phyloP scores from a whole-genome alignment of 2,113 vertebrate genomes.

The Neogobius melanostomus region DNA sequence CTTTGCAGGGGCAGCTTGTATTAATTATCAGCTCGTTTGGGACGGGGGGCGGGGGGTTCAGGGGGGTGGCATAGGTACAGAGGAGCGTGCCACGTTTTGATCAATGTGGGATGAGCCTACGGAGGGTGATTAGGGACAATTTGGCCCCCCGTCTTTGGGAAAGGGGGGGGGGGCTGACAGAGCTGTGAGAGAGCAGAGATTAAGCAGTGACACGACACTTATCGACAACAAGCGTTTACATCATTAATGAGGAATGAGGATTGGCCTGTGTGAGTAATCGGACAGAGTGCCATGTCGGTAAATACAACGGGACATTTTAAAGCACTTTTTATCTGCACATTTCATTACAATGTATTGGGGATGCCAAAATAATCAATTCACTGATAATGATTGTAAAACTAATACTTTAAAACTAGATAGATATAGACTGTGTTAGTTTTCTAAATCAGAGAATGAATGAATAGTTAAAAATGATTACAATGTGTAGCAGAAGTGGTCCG shows the following conservation, averaged over 20 bases:
- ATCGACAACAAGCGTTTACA: conserved; percentile 10
- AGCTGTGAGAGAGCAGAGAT: background rate
- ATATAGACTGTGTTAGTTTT: too few species aligned
- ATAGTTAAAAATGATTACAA: too few species aligned
- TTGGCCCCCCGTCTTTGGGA: conserved; percentile 19
- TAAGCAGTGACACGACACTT: conserved; percentile 1
- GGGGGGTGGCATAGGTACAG: background rate
- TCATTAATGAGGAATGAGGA: background rate
- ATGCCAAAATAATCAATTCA: too few species aligned
- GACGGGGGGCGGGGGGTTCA: background rate
- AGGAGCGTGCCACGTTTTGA: conserved; percentile 45
- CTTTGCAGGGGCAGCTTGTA: conserved; percentile 76
- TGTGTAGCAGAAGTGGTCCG: too few species aligned
- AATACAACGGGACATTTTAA: too few species aligned
- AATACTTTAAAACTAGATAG: too few species aligned
- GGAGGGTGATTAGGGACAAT: conserved; percentile 58
- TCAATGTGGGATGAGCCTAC: conserved; percentile 57
- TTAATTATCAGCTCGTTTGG: conserved; percentile 81
- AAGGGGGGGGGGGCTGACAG: conserved; percentile 9
- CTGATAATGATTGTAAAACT: too few species aligned
- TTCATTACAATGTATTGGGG: too few species aligned
- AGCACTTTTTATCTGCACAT: too few species aligned
- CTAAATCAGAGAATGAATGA: too few species aligned
- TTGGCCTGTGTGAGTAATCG: background rate
- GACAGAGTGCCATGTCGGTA: background rate